These are phyloP conservation scores for Heterodera schachtii DNA, from an alignment of 1,140 invertebrate species.

Conservation along the genomic window DNA sequence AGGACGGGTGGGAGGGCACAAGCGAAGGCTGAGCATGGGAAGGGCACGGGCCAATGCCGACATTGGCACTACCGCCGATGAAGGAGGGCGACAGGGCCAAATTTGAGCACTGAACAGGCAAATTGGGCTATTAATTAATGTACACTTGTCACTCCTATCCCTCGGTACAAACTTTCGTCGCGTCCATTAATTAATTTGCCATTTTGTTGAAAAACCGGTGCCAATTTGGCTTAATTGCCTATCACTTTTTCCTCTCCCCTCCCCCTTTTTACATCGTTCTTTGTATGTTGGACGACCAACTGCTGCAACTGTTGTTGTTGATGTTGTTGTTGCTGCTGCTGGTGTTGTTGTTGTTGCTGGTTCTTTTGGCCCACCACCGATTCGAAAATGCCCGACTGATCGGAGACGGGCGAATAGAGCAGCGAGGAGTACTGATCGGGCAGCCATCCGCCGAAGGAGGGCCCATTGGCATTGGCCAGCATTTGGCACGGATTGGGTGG, in stretches of 20 bases:
- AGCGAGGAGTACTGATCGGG: neutral
- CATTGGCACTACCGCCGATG: constrained; percentile 5
- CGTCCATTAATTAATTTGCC: no score
- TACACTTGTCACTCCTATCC: no score
- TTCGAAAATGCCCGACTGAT: neutral
- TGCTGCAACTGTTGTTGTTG: neutral
- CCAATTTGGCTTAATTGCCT: no score
- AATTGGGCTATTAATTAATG: neutral
- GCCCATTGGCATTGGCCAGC: neutral
- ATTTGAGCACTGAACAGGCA: neutral
- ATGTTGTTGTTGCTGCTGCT: neutral
- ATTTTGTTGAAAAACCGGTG: no score
- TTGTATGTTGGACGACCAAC: neutral
- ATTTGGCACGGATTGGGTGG: neutral
- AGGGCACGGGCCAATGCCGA: neutral
- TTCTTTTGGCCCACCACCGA: neutral
- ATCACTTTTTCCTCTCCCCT: no score
- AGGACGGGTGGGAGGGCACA: neutral
- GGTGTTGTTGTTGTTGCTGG: neutral
- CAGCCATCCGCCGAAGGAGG: neutral
- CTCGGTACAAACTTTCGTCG: no score
- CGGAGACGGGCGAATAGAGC: neutral
- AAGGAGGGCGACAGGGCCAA: neutral
- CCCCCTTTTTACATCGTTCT: neutral
- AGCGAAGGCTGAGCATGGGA: neutral